A percentile compares a stretch with the other conserved stretches of the same genome.
These are phyloP conservation scores for Syngnathoides biaculeatus DNA, from an alignment of 2,113 vertebrate species.

Conservation along the genomic window DNA sequence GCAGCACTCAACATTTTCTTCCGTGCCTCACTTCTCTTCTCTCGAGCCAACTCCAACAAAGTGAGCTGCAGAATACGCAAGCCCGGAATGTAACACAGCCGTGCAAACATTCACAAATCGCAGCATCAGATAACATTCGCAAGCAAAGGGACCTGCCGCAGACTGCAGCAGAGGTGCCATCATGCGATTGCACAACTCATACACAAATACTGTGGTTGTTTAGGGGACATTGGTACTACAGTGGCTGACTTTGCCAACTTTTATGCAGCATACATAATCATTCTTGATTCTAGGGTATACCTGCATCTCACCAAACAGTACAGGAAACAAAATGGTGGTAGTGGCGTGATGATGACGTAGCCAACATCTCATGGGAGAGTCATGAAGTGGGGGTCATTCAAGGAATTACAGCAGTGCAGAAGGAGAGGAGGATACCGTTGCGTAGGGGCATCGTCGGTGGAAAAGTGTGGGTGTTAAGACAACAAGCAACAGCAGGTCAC, in stretches of 20 bases:
- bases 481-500: too few relatives aligned
- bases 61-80: conserved; percentile 23
- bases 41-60: conserved; percentile 54
- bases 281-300: neutral
- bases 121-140: conserved; percentile 8
- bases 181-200: neutral
- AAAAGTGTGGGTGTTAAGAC: too few relatives aligned
- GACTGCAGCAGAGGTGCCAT: neutral
- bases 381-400: neutral
- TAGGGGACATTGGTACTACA: neutral
- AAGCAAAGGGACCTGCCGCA: conserved; percentile 15
- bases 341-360: neutral
- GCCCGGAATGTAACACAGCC: conserved; percentile 38
- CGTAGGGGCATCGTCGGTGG: too few relatives aligned
- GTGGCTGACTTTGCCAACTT: neutral
- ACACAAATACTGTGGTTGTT: neutral
- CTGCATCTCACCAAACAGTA: neutral
- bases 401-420: neutral
- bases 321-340: too few relatives aligned
- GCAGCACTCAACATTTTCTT: conserved; percentile 33
- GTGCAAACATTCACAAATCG: conserved; percentile 16
- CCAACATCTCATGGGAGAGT: neutral
- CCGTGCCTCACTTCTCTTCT: conserved; percentile 20
- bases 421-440: too few relatives aligned
- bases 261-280: too few relatives aligned